Base-by-base conservation (phyloP, 37 sponge, comb jelly and placozoan genomes). In the Diacarnus erythraeanus region DNA sequence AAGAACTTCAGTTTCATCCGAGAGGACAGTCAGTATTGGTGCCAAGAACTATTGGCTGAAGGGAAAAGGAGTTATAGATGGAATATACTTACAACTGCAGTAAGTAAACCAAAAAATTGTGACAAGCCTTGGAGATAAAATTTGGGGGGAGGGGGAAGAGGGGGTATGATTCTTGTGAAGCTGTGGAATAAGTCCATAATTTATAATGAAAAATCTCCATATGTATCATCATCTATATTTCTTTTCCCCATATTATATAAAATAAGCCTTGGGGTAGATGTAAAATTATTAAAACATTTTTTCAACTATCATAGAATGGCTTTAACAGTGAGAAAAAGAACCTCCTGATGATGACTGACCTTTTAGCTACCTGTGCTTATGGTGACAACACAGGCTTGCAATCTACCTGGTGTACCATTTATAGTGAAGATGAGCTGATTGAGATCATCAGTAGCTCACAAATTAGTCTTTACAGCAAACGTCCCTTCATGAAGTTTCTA, bases 331-430 rank as follows among this genome's bases (percentile, higher is more conserved):
- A 47, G 51, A 6, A 15, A 12, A 47, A 6, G 10, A 47, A 47
- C 51, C 51, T 47, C 12, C 12, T 47, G 51, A 47, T 47, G 12
- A 47, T 47, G 10, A 47, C 51, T 66, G 67, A 29, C 31, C 34
- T 27, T 88, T 83, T 93, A 30, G 94, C 90, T 30, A 59, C 94
- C 0, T 93, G 94, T 76, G 70, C 79, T n/a, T n/a, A n/a, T 56
- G 88, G 92, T 35, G 81, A 83, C 38, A 91, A 91, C 39, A 38
- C 75, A 12, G 87, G 87, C 71, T 83, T 87, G n/a, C 88, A 87
- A 59, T 87, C 88, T 23, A 79, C 87, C 64, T 91, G 92, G 44
- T 88, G 87, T 59, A 91, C 35, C 12, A 38, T 78, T 25, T 70
- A 66, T 34, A 35, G 35, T 66, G 57, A 67, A 44, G 38, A 80